phyloP scores from a whole-genome alignment of 2,888 invertebrate species.

The Amphipoea lucens region DNA sequence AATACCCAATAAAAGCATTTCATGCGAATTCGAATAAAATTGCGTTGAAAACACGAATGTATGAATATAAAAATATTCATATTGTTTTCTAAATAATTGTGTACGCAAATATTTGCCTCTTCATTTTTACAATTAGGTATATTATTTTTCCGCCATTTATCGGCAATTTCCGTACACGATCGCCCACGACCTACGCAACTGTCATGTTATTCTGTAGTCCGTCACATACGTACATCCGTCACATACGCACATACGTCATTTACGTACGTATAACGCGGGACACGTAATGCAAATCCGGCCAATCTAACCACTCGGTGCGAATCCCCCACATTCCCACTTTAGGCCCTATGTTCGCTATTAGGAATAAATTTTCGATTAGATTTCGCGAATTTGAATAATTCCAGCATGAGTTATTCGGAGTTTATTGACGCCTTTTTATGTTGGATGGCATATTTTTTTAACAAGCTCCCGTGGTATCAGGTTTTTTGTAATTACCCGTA shows the following conservation, averaged over 20 bases:
- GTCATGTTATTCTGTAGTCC: conserved; percentile 44
- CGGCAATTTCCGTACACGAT: conserved; percentile 8
- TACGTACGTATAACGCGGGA: conserved; percentile 22
- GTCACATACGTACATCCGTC: conserved; percentile 22
- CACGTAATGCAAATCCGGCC: conserved; percentile 61
- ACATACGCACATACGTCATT: not conserved
- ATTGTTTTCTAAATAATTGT: not conserved
- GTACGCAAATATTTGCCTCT: not conserved
- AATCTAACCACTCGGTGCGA: conserved; percentile 58
- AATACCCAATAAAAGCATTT: not conserved
- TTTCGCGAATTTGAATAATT: conserved; percentile 66
- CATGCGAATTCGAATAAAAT: not conserved
- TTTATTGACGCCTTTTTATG: conserved; percentile 66
- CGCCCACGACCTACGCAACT: conserved; percentile 47
- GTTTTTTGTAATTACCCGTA: not conserved
- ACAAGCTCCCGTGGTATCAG: conserved; percentile 26
- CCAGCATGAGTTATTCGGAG: conserved; percentile 60
- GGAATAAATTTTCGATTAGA: conserved; percentile 67
- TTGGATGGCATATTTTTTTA: conserved; percentile 48
- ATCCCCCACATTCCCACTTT: conserved; percentile 49
- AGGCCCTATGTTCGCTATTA: conserved; percentile 59
- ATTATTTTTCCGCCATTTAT: not conserved
- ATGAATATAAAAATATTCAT: not conserved
- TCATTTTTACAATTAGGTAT: not conserved
- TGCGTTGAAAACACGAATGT: not conserved